Evolutionary conservation across 1,140 invertebrate species (phyloP), one percentile per base, ranked within the genome.

Genomic region (Aphaenogaster floridana): DNA sequence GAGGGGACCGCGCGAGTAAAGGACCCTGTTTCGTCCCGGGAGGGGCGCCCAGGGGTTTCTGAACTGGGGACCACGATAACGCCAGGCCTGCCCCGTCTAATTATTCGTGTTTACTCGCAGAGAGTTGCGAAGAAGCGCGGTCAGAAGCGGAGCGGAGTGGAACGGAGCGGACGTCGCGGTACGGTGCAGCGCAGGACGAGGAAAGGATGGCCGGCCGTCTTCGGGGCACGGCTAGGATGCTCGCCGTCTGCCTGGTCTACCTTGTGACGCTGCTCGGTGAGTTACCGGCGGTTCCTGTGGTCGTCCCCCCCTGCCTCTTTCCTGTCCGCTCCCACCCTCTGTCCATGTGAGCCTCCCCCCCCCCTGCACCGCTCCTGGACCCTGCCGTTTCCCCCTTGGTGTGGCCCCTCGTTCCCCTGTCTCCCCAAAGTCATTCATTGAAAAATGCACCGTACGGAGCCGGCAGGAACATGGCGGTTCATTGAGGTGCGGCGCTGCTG

Each of bases 41-140:
- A 86, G 50, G 80, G 64, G 63, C 45, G 59, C 61, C 71, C 63
- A 72, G 76, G 83, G 83, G 88, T 86, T 76, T 21, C 74, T 77
- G 52, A 42, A 88, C 86, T 74, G 86, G 83, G 87, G 61, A 74
- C 63, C 78, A 90, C 88, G 92, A 92, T 94, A 92, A 92, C 91
- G 89, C 89, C 89, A 89, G 77, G 88, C 88, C 66, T 76, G 89
- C 61, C 90, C 77, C 85, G 87, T 92, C 91, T 94, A 94, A 94
- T 94, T 94, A 93, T 92, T 94, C 93, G 89, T 93, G 89, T 94
- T 94, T 94, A 93, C 86, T 92, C 93, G 93, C 86, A 93, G 92
- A 91, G 92, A 28, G 90, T 69, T 69, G 66, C 81, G 90, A 86
- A 83, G 90, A 89, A 68, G 66, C 42, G 39, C 64, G n/a, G n/a